These are phyloP conservation scores for Burhinus bistriatus DNA, from an alignment of 2,113 vertebrate species.

Conservation along the genomic window DNA sequence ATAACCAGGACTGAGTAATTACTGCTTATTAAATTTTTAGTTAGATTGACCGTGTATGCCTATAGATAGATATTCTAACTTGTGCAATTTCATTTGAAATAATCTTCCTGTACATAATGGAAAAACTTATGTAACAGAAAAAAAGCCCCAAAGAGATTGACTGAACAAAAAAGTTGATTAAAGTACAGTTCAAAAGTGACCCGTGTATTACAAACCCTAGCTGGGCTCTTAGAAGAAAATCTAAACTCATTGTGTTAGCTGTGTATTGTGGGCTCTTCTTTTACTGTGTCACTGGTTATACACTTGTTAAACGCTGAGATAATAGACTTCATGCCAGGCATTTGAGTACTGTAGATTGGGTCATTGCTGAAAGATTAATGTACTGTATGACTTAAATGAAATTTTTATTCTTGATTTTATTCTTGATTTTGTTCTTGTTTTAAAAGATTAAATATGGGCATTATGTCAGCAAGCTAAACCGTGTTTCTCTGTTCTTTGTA, in stretches of 20 bases:
- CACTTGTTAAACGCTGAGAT: conserved; percentile 64
- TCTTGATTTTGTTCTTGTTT: conserved; percentile 74
- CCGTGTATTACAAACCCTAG: conserved; percentile 26
- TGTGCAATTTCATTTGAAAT: conserved; percentile 67
- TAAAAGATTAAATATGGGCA: conserved; percentile 78
- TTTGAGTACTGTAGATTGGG: conserved; percentile 70
- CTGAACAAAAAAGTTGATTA: background rate
- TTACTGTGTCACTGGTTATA: conserved; percentile 73
- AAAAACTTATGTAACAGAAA: conserved; percentile 39
- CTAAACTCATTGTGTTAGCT: conserved; percentile 69
- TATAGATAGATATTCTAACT: conserved; percentile 67
- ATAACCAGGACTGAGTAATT: conserved; percentile 73
- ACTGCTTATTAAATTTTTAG: conserved; percentile 72
- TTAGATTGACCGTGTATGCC: conserved; percentile 67
- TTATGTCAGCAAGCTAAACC: conserved; percentile 74
- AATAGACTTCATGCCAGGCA: conserved; percentile 65
- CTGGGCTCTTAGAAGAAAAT: conserved; percentile 43
- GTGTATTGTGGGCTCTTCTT: conserved; percentile 72
- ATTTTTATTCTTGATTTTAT: conserved; percentile 75
- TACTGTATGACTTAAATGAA: conserved; percentile 77
- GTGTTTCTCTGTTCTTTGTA: conserved; percentile 35
- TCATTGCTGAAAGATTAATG: conserved; percentile 70
- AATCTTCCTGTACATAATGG: conserved; percentile 70
- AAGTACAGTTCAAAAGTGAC: conserved; percentile 49
- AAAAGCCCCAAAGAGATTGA: conserved; percentile 33